Base-by-base conservation (phyloP, 2,888 invertebrate genomes). In the Acrocera orbiculus region DNA sequence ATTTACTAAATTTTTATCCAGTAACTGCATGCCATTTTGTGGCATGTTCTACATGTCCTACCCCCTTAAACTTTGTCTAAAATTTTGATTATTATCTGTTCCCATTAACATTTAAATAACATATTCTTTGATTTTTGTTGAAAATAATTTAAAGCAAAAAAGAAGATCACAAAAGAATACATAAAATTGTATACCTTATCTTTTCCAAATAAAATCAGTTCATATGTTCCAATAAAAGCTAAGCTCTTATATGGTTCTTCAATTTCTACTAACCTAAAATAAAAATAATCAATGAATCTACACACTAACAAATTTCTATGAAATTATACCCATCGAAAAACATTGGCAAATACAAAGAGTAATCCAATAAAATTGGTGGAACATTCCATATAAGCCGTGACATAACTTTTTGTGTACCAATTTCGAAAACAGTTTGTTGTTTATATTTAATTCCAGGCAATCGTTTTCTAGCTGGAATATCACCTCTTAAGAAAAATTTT, bases 301-400 rank as follows among this genome's bases (percentile, higher is more conserved):
- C n/a, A 16, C n/a, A 6, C 2, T 9, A 11, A 17, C 14, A 28
- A 28, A 17, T 13, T 7, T 3, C 9, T 10, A 3, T 16, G 11
- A 33, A 35, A 13, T 36, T 40, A 39, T 42, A 53, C 54, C 93
- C 93, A 47, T 92, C 90, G 51, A 89, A 85, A 59, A 95, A 92
- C 64, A 93, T 73, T 1, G 93, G 93, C 39, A 95, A 64, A 57
- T 90, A 92, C 55, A 89, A 86, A 50, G 85, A 83, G 54, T 85
- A 93, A 56, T 95, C 92, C 40, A 95, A 47, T 11, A 54, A 42
- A 36, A 56, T 47, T 3, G 57, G 56, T 4, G 43, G 41, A 37
- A 55, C 54, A 26, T 47, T 47, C 57, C 57, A 57, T 41, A 50
- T 52, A 26, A 57, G 10, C 8, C 16, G n/a, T 7, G n/a, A 6